Conservation (phyloP, 2,888 invertebrate species). For the Stenodera caucasica region DNA sequence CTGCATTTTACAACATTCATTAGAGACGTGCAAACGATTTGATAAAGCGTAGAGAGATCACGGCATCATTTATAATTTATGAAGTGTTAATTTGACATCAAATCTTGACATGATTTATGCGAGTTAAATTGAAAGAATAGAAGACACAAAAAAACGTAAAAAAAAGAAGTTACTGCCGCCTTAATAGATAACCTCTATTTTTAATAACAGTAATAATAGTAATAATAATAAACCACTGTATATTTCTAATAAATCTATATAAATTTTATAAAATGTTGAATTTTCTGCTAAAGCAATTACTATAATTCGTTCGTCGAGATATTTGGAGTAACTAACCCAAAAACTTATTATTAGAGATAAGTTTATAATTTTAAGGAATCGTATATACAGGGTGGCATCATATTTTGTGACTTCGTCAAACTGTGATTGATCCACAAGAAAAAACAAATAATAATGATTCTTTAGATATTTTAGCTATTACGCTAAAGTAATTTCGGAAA, state of each 20-base stretch:
- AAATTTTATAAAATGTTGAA: neutral
- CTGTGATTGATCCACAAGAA: too few species aligned
- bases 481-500: too few species aligned
- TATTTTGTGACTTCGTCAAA: too few species aligned
- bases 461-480: too few species aligned
- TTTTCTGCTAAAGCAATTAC: neutral
- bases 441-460: too few species aligned
- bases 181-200: neutral
- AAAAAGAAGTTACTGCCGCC: too few species aligned
- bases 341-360: neutral
- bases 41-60: constrained; percentile 13
- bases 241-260: neutral
- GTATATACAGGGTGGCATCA: neutral
- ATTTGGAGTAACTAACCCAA: neutral
- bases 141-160: neutral
- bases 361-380: neutral
- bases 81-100: constrained; percentile 16
- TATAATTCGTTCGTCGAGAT: neutral
- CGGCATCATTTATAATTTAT: constrained; percentile 12
- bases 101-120: constrained; percentile 14
- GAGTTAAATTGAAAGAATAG: constrained; percentile 6
- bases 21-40: constrained; percentile 10
- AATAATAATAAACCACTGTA: too few species aligned
- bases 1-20: neutral
- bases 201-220: too few species aligned